phyloP scores from a whole-genome alignment of 2,113 vertebrate species.

The Oostethus manadensis region DNA sequence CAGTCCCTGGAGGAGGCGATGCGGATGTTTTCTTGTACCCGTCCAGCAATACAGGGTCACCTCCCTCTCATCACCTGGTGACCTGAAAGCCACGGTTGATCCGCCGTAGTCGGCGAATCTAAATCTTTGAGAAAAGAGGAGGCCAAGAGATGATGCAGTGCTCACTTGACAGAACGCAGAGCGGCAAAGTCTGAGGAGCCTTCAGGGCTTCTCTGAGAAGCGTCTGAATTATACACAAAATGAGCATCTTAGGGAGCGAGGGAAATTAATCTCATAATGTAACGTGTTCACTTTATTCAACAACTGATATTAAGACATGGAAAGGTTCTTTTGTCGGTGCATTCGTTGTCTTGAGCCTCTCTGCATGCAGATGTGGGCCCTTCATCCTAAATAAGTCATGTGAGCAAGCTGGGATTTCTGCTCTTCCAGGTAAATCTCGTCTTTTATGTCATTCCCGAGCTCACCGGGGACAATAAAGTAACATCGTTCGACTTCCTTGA shows the following conservation, averaged over 20 bases:
- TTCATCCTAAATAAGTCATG: constrained; percentile 4
- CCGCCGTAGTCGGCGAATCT: not conserved
- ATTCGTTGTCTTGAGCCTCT: not conserved
- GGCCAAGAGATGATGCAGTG: constrained; percentile 27
- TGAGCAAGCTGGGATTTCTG: constrained; percentile 1
- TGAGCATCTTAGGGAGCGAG: constrained; percentile 3
- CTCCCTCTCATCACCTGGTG: too few relatives aligned
- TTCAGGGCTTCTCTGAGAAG: constrained; percentile 21
- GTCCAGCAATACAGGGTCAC: too few relatives aligned
- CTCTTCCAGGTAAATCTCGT: constrained; percentile 22
- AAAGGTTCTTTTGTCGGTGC: not conserved
- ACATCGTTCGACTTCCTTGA: constrained; percentile 40
- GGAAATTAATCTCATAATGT: constrained; percentile 25
- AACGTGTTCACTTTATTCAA: constrained; percentile 1
- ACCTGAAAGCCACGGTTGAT: too few relatives aligned
- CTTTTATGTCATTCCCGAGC: constrained; percentile 36
- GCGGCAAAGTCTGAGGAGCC: constrained; percentile 31
- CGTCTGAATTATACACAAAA: constrained; percentile 20
- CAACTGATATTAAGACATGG: not conserved
- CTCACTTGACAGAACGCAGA: constrained; percentile 33
- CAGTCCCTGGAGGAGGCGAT: too few relatives aligned
- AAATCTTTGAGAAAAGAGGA: constrained; percentile 20
- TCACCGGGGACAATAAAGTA: constrained; percentile 37
- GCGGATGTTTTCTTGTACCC: too few relatives aligned
- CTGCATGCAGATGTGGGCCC: constrained; percentile 2